Base-by-base conservation (phyloP, 1,140 invertebrate species). In the Nebria ingens region DNA sequence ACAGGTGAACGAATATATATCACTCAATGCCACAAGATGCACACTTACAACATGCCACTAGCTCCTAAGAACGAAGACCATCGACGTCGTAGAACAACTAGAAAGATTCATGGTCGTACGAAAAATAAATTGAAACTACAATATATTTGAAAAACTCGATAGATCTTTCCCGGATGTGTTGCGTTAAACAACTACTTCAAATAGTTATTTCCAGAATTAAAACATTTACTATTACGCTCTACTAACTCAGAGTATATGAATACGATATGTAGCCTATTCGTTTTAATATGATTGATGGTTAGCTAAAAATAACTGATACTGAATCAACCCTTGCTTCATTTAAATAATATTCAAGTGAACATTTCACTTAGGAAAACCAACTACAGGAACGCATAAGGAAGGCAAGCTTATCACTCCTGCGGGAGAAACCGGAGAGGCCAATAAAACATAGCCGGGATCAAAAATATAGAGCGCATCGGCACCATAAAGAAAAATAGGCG, bases 391-490 rank as follows among this genome's bases (percentile, higher is more conserved):
- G 40, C 40, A 17, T 45, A 45, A 45, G 40, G 40, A 45, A 45
- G 9, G 6, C 6, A 17, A 45, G 17, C 40, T 17, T 45, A 45
- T 45, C 6, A 45, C 6, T 45, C 40, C 40, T 45, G 3, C 17
- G 40, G 40, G 40, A 45, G 40, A 11, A 34, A 34, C 25, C 25
- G 25, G 25, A 17, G 40, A 45, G 15, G 40, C 40, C 40, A 45
- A 45, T 45, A 45, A 45, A 45, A 45, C 40, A 45, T 45, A 45
- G 40, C 40, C 40, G 40, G 40, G 40, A 45, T 45, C 40, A 45
- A 45, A 45, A 45, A 45, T 45, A 45, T 45, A 45, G 40, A 17
- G 40, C 40, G 40, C 40, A 45, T 11, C 40, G 40, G 40, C 40
- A 45, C 40, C 40, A 17, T 45, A 45, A 45, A 45, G 40, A 12